Evolutionary conservation across 1,140 invertebrate genomes (phyloP), one percentile per base, ranked within the genome.

Genomic region (Medauroidea extradentata): DNA sequence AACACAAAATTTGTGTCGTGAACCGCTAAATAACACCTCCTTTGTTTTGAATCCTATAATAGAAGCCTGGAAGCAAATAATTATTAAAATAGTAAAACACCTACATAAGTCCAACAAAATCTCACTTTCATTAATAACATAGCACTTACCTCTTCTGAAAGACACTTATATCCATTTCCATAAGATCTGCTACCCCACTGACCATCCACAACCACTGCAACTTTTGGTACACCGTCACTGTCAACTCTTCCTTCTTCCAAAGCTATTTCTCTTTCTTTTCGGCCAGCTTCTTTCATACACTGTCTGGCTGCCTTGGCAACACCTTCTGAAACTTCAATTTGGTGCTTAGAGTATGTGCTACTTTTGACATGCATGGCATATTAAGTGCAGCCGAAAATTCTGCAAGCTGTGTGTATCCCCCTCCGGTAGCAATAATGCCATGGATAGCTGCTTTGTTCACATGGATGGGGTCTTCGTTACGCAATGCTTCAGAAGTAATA

Each of bases 121-220:
- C 13, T n/a, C 18, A 19, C 18, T 21, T 46, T 46, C 18, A 19
- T n/a, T 46, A 21, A 5, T 4, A 46, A 55, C n/a, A 43, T 48
- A n/a, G 44, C 24, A 55, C 53, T 44, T 55, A 55, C 53, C n/a
- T n/a, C 53, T 46, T 21, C 53, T 18, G 53, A 55, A 16, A 55
- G 53, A 55, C 5, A 46, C 53, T 21, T 52, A 55, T 55, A 46
- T 55, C n/a, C 27, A 7, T 49, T 42, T 55, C 29, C 29, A 41
- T 55, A 55, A 11, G 29, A 48, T 49, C 34, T 55, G 7, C 14
- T 55, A 5, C 53, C 27, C 53, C 53, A 55, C n/a, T 18, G 16
- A 13, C 53, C 43, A 25, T 55, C 53, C 18, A 21, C 53, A 29
- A 55, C 41, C 16, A 55, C 53, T 18, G 41, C 16, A 49, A 5